Base-by-base conservation (phyloP, 1,140 invertebrate genomes). In the Tetramorium parvispinum region DNA sequence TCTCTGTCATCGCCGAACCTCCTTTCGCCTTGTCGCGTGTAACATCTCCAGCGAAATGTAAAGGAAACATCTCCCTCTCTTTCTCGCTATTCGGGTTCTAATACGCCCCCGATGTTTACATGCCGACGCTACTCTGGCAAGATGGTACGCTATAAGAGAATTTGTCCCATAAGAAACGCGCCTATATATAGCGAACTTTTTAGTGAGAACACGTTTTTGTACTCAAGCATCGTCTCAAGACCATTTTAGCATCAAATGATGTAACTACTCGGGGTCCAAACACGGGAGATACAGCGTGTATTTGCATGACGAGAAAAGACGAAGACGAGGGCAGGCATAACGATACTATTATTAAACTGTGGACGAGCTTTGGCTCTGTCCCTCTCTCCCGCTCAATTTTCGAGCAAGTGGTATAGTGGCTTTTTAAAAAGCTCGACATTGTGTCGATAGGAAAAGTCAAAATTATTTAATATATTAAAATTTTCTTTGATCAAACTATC, bases 171-270 rank as follows among this genome's bases (percentile, higher is more conserved):
- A 85, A 87, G 86, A 77, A 87, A 88, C 53, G 27, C 55, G 51
- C 40, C 57, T 90, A 86, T 86, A 88, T 85, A 90, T 83, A 88
- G 85, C 68, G 3, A 51, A 85, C 73, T 91, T 91, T 91, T 91
- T 91, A 91, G 89, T 83, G 21, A 65, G 53, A 90, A 91, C 89
- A 88, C 75, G 89, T 91, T 91, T 91, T 90, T 91, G 85, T 91
- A 86, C 89, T 88, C 85, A 81, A 90, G 89, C 87, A 90, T 81
- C 85, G 83, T 89, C 90, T 89, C 87, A 79, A 88, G 90, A 91
- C 81, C 87, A 89, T 91, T 91, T 91, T 89, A 91, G 90, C 87
- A 89, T 90, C 90, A 65, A 88, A 88, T 91, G 90, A 91, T 91
- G 87, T 90, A 91, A 91, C 90, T 88, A 86, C 53, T 63, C 82